Evolutionary conservation across 2,797 vertebrate species (phyloP).

Genomic region (Poecile montanus): DNA sequence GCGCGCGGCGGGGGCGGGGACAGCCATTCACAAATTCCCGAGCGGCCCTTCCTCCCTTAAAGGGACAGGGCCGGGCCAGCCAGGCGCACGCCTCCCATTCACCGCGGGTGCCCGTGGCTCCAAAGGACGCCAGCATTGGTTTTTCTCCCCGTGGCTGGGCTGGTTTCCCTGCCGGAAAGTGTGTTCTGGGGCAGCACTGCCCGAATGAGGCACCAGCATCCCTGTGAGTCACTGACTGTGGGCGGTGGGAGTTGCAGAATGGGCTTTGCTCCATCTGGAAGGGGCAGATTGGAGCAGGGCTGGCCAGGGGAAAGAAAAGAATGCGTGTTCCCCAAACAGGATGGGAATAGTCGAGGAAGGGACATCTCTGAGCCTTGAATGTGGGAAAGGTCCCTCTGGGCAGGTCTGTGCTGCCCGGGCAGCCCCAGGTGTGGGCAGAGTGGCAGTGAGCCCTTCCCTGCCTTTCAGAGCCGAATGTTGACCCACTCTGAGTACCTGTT

Average conservation of each 20-base stretch:
- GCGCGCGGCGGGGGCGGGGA: background rate
- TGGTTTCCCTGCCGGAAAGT: background rate
- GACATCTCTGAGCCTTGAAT: background rate
- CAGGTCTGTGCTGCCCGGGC: background rate
- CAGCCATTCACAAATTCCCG: conserved; percentile 33
- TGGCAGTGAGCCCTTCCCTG: background rate
- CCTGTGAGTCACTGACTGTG: background rate
- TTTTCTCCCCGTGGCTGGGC: background rate
- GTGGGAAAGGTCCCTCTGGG: background rate
- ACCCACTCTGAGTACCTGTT: background rate
- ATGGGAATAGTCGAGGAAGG: background rate
- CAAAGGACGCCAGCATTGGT: rapidly evolving
- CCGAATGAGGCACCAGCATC: background rate
- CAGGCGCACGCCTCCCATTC: rapidly evolving
- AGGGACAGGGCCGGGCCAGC: background rate
- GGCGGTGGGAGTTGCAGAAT: background rate
- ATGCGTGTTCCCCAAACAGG: rapidly evolving
- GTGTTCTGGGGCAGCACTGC: background rate
- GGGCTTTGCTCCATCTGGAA: background rate
- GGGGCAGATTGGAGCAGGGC: background rate
- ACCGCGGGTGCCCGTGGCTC: background rate
- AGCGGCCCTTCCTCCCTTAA: background rate
- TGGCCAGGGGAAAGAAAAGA: background rate
- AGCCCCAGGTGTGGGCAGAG: background rate
- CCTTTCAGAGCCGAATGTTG: background rate